These are phyloP conservation scores for Ennomos fuscantarius DNA, from an alignment of 2,888 invertebrate genomes.

Conservation along the genomic window DNA sequence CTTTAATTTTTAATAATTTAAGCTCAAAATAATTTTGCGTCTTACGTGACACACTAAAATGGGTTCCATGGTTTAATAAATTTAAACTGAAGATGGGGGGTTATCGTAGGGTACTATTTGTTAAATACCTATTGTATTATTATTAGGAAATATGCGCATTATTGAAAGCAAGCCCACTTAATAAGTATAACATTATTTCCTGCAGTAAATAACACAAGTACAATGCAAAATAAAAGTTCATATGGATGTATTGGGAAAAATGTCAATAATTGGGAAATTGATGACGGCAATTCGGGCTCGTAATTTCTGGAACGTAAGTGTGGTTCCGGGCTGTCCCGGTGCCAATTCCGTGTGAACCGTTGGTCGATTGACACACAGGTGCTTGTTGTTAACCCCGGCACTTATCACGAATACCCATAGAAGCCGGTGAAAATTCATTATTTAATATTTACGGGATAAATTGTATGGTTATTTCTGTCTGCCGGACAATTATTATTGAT, in stretches of 20 bases:
- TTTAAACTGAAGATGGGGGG: too few relatives aligned
- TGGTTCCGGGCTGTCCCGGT: slow-evolving; percentile 19
- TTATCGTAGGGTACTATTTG: too few relatives aligned
- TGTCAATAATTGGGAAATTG: slow-evolving; percentile 43
- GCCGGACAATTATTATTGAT: too few relatives aligned
- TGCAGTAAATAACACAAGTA: slow-evolving; percentile 20
- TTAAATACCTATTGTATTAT: too few relatives aligned
- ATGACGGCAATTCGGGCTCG: slow-evolving; percentile 30
- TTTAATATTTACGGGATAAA: slow-evolving; percentile 8
- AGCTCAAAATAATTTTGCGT: too few relatives aligned
- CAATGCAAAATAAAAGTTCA: slow-evolving; percentile 24
- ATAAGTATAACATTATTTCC: slow-evolving; percentile 15
- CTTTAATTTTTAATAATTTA: too few relatives aligned
- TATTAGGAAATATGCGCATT: too few relatives aligned
- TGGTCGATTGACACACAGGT: slow-evolving; percentile 37
- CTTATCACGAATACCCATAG: slow-evolving; percentile 27
- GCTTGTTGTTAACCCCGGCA: slow-evolving; percentile 34
- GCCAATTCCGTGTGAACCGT: slow-evolving; percentile 28
- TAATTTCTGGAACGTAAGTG: slow-evolving; percentile 27
- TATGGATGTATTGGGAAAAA: slow-evolving; percentile 23
- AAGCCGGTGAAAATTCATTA: not conserved
- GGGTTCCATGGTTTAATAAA: too few relatives aligned
- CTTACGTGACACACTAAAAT: too few relatives aligned
- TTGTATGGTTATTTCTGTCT: slow-evolving; percentile 10
- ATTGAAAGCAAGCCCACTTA: not conserved